Percentiles rank a stretch among this genome's conserved stretches.
Conservation (phyloP, 2,113 vertebrate species). For the Prunella fulvescens region DNA sequence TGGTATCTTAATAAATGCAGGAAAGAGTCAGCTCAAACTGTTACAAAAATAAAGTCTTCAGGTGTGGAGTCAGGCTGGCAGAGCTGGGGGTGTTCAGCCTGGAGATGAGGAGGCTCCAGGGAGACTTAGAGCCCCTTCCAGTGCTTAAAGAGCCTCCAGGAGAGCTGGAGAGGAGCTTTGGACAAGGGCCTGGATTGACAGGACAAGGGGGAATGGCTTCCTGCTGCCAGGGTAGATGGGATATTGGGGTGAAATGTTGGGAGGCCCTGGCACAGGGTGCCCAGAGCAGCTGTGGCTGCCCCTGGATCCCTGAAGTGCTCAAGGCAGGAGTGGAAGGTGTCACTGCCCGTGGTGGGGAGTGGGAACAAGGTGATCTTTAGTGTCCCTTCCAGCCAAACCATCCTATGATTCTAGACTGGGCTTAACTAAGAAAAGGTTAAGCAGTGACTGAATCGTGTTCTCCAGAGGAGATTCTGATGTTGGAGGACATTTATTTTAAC, state of each 20-base stretch:
- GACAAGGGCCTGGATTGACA: background rate
- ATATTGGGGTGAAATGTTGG: background rate
- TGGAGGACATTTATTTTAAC: background rate
- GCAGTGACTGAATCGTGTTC: rapidly evolving
- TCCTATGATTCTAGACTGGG: background rate
- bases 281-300: background rate
- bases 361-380: background rate
- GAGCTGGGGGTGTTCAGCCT: background rate
- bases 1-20: background rate
- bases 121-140: background rate
- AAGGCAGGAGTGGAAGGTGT: background rate
- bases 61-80: background rate
- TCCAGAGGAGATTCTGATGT: background rate
- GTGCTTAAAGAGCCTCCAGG: background rate
- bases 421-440: background rate
- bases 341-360: background rate
- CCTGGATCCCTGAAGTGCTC: background rate
- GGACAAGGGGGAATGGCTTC: background rate
- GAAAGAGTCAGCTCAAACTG: background rate
- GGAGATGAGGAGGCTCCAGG: background rate
- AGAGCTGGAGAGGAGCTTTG: background rate
- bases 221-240: background rate
- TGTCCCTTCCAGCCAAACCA: background rate
- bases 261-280: background rate
- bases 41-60: background rate